Conservation (phyloP, 2,113 vertebrate species). For the Heliornis fulica region DNA sequence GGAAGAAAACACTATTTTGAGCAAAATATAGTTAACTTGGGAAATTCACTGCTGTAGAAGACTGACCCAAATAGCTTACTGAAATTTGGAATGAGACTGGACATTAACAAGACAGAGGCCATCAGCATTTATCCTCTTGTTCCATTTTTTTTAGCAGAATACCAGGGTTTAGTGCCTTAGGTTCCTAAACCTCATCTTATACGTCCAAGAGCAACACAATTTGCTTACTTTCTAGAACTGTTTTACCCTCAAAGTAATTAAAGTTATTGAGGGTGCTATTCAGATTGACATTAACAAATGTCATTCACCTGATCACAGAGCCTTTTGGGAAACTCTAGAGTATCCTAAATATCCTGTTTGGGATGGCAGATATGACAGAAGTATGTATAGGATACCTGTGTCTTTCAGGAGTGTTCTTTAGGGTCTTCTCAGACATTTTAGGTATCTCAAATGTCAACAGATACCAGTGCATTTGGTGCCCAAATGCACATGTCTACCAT, state of each 20-base stretch:
- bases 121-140: not conserved
- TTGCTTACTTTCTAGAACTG: not conserved
- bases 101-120: not conserved
- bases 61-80: not conserved
- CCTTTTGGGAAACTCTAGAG: not conserved
- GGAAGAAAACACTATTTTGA: not conserved
- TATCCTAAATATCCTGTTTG: not conserved
- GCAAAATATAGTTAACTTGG: not conserved
- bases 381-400: not conserved
- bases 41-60: not conserved
- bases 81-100: not conserved
- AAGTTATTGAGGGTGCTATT: not conserved
- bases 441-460: not conserved
- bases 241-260: not conserved
- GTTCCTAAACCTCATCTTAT: not conserved
- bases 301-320: not conserved
- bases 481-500: not conserved
- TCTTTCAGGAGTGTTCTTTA: not conserved
- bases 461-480: not conserved
- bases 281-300: not conserved
- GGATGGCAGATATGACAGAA: not conserved
- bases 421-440: not conserved
- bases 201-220: not conserved
- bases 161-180: rapidly evolving
- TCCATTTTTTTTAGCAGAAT: not conserved